A percentile compares a stretch with the other conserved stretches of the same genome.
Conservation (phyloP, 2,888 invertebrate species). For the Helleia helle region DNA sequence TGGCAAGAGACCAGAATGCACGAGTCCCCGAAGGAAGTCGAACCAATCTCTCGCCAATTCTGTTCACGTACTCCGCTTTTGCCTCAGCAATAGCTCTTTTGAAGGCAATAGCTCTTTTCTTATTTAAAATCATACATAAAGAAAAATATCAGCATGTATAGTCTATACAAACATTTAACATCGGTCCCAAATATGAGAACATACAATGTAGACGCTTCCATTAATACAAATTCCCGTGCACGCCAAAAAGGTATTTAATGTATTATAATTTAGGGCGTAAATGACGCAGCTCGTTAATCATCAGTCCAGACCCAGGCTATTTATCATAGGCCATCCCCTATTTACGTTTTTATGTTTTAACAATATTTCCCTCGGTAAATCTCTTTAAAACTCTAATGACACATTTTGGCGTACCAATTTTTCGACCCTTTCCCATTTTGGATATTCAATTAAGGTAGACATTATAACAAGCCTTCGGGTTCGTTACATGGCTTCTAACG, state of each 20-base stretch:
- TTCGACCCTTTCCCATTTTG: conserved; percentile 1
- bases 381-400: background rate
- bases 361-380: conserved; percentile 4
- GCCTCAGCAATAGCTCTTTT: too few relatives aligned
- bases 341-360: conserved; percentile 29
- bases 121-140: too few relatives aligned
- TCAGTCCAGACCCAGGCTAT: conserved; percentile 24
- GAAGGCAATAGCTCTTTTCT: too few relatives aligned
- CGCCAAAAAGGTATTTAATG: conserved; percentile 19
- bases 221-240: conserved; percentile 1
- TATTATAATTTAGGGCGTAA: conserved; percentile 29
- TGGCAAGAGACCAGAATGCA: too few relatives aligned
- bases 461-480: background rate
- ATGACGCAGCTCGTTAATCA: conserved; percentile 35
- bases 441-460: conserved; percentile 1
- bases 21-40: too few relatives aligned
- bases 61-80: too few relatives aligned
- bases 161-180: too few relatives aligned
- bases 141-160: too few relatives aligned
- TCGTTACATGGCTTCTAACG: background rate
- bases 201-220: background rate
- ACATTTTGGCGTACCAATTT: background rate
- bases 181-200: too few relatives aligned
- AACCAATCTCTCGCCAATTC: too few relatives aligned
- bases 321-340: conserved; percentile 36